Conservation (phyloP, 35 echinoderm and acorn worm species). For the Hemicentrotus pulcherrimus region DNA sequence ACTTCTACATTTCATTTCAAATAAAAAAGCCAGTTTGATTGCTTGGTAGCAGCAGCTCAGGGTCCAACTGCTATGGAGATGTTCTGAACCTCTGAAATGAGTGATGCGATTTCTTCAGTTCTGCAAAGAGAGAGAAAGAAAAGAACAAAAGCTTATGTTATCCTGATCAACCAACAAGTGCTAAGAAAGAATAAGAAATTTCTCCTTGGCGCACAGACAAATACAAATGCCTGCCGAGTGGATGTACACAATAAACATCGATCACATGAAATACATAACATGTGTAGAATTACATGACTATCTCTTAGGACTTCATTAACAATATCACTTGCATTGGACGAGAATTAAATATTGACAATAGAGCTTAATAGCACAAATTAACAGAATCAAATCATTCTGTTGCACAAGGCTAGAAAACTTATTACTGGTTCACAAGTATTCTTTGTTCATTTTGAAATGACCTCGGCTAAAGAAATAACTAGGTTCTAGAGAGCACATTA, state of each 20-base stretch:
- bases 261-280: too few relatives aligned
- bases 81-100: slow-evolving; percentile 42
- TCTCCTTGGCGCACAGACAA: not conserved
- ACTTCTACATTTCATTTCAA: too few relatives aligned
- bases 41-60: not conserved
- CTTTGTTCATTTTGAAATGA: not conserved
- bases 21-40: not conserved
- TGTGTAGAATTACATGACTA: too few relatives aligned
- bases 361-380: too few relatives aligned
- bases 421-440: not conserved
- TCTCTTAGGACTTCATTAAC: too few relatives aligned
- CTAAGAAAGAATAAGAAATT: not conserved
- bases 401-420: not conserved
- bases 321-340: too few relatives aligned
- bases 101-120: slow-evolving; percentile 38
- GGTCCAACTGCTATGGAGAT: slow-evolving; percentile 17
- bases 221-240: not conserved
- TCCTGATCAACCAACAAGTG: too few relatives aligned
- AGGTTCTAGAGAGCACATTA: too few relatives aligned
- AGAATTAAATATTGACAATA: too few relatives aligned
- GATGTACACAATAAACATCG: not conserved
- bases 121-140: not conserved
- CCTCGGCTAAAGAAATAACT: too few relatives aligned
- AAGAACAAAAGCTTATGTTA: not conserved
- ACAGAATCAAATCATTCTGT: too few relatives aligned